phyloP scores from a whole-genome alignment of 2,797 vertebrate genomes.

The Anguilla anguilla region DNA sequence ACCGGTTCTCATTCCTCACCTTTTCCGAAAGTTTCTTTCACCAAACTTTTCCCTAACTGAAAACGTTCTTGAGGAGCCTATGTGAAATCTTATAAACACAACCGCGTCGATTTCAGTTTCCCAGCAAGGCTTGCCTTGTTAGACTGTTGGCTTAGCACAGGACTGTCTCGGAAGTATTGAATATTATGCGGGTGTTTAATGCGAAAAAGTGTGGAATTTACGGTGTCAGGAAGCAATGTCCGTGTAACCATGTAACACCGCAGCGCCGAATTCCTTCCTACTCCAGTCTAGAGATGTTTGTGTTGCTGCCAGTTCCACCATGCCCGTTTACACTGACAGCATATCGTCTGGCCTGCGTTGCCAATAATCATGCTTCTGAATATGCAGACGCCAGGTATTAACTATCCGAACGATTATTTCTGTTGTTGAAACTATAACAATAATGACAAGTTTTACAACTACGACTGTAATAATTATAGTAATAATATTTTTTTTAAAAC shows the following conservation, averaged over 20 bases:
- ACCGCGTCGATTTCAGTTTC: not conserved
- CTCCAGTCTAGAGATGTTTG: constrained; percentile 18
- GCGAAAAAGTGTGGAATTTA: constrained; percentile 42
- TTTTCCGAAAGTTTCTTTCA: constrained; percentile 36
- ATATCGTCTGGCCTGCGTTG: not conserved
- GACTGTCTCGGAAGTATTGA: constrained; percentile 25
- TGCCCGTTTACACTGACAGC: not conserved
- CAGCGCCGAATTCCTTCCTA: constrained; percentile 34
- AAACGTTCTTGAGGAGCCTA: not conserved
- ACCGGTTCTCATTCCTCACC: not conserved
- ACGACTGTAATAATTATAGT: not conserved
- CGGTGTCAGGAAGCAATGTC: constrained; percentile 40
- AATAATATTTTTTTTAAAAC: not conserved
- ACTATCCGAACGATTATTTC: not conserved
- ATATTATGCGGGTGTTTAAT: constrained; percentile 28
- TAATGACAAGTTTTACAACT: not conserved
- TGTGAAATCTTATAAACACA: too few species aligned
- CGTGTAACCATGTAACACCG: constrained; percentile 33
- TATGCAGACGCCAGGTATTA: not conserved
- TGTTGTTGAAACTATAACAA: not conserved
- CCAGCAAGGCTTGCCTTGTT: not conserved
- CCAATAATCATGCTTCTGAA: not conserved
- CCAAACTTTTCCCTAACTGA: not conserved
- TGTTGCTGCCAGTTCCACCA: not conserved
- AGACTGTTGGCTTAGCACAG: not conserved